phyloP scores from a whole-genome alignment of 2,888 invertebrate species.

The Tenthredo distinguenda region DNA sequence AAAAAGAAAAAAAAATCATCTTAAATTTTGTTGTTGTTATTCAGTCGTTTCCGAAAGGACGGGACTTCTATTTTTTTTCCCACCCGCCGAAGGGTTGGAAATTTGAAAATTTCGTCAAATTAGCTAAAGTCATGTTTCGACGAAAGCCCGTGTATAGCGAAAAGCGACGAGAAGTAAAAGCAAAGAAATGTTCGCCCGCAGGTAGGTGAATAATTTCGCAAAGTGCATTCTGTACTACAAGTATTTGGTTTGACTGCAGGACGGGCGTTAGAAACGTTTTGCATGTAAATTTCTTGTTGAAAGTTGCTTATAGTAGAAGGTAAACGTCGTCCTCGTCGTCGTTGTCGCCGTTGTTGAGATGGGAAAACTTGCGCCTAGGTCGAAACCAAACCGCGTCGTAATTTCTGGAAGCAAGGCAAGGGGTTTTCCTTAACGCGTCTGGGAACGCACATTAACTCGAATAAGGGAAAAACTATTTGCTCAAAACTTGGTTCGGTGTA shows the following conservation, averaged over 20 bases:
- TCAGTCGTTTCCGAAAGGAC: too few relatives aligned
- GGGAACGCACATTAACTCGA: slow-evolving; percentile 1
- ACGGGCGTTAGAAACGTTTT: slow-evolving; percentile 59
- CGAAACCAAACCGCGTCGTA: slow-evolving; percentile 9
- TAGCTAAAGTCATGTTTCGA: too few relatives aligned
- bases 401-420: background rate
- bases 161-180: background rate
- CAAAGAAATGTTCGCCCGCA: background rate
- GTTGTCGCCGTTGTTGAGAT: slow-evolving; percentile 58
- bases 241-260: background rate
- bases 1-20: background rate
- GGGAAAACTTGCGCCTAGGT: slow-evolving; percentile 64
- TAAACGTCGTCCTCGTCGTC: slow-evolving; percentile 12
- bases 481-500: slow-evolving; percentile 54
- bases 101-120: too few relatives aligned
- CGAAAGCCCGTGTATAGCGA: background rate
- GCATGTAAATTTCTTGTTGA: slow-evolving; percentile 64
- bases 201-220: background rate
- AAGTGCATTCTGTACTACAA: background rate
- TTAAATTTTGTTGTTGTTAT: too few relatives aligned
- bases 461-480: slow-evolving; percentile 59
- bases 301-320: background rate
- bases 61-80: too few relatives aligned
- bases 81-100: too few relatives aligned
- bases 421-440: background rate